Conservation (phyloP, 2,113 vertebrate species). For the Psilopsiagon aymara region DNA sequence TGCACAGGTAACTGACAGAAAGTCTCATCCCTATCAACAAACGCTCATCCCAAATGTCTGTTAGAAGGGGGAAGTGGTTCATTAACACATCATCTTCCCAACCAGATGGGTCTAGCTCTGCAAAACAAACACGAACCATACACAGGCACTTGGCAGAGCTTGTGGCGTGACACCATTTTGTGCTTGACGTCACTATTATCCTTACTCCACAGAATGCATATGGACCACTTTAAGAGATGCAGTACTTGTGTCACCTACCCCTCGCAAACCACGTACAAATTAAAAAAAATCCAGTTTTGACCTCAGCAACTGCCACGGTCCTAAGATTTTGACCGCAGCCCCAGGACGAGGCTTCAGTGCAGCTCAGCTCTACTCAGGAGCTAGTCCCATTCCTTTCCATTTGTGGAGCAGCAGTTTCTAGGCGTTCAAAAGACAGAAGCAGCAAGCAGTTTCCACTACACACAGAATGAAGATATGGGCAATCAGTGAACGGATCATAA, state of each 20-base stretch:
- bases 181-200: rapidly evolving
- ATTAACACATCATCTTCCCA: background rate
- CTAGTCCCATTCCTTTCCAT: background rate
- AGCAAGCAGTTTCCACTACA: background rate
- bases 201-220: background rate
- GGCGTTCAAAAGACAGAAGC: background rate
- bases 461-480: rapidly evolving
- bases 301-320: background rate
- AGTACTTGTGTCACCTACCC: rapidly evolving
- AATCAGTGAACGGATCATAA: background rate
- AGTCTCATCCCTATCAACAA: background rate
- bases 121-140: background rate
- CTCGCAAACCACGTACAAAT: rapidly evolving
- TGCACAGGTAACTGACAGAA: background rate
- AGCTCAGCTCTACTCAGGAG: background rate
- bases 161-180: rapidly evolving
- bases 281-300: background rate
- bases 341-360: rapidly evolving
- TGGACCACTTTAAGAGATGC: background rate
- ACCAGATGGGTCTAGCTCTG: background rate
- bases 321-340: rapidly evolving
- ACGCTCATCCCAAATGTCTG: rapidly evolving
- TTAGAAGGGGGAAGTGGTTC: background rate
- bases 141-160: background rate
- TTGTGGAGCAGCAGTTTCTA: rapidly evolving